Conservation (phyloP, 2,888 invertebrate species). For the Andricus quercusramuli region DNA sequence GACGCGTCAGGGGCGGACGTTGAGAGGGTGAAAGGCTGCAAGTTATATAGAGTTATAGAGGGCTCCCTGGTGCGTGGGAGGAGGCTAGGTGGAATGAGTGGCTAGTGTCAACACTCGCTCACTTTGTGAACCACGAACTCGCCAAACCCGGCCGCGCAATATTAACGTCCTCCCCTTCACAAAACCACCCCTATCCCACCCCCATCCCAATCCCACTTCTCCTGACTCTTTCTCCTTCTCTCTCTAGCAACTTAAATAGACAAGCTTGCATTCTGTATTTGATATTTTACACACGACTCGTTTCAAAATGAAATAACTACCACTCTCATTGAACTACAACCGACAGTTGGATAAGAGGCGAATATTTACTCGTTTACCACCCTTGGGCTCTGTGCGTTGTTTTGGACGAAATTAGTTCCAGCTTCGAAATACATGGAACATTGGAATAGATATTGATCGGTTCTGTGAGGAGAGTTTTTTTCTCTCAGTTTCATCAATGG, state of each 20-base stretch:
- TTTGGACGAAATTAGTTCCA: conserved; percentile 18
- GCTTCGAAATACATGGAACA: neutral
- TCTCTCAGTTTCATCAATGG: too few species aligned
- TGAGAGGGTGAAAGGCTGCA: conserved; percentile 57
- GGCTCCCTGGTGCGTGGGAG: conserved; percentile 45
- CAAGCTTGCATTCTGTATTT: conserved; percentile 72
- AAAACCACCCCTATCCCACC: conserved; percentile 33
- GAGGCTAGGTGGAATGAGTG: conserved; percentile 66
- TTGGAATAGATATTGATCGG: neutral
- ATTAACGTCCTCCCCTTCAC: conserved; percentile 72
- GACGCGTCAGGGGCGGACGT: conserved; percentile 54
- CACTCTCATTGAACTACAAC: conserved; percentile 60
- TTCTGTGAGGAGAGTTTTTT: neutral
- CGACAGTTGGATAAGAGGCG: conserved; percentile 45
- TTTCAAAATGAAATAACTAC: conserved; percentile 70
- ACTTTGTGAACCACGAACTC: conserved; percentile 75
- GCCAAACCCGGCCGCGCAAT: conserved; percentile 72
- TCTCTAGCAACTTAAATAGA: conserved; percentile 69
- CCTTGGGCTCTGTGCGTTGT: neutral
- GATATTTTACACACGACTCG: conserved; percentile 74
- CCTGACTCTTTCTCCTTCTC: conserved; percentile 47
- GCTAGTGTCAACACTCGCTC: conserved; percentile 77
- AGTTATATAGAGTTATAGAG: conserved; percentile 49
- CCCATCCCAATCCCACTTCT: conserved; percentile 44
- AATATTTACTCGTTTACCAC: conserved; percentile 45